These are phyloP conservation scores for Maniola hyperantus DNA, from an alignment of 2,888 invertebrate species.

Conservation along the genomic window DNA sequence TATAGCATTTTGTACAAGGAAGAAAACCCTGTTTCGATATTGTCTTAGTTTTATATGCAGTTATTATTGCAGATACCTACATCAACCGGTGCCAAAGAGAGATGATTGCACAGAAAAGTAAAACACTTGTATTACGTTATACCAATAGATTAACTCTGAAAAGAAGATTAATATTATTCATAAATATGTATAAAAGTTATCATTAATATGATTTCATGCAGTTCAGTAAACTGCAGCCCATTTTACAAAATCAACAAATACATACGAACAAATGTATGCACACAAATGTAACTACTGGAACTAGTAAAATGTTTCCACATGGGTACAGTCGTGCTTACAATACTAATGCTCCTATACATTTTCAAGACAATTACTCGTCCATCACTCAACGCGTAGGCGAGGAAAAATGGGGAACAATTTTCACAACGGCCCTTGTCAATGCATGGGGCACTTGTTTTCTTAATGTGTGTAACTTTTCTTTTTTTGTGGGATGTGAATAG, in stretches of 20 bases:
- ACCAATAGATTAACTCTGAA: too few relatives aligned
- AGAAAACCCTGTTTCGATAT: neutral
- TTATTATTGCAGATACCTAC: neutral
- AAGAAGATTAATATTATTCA: neutral
- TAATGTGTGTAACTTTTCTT: constrained; percentile 4
- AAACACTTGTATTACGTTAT: neutral
- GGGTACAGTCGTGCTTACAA: neutral
- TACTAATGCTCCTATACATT: constrained; percentile 28
- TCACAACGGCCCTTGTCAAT: constrained; percentile 25
- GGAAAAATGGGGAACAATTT: constrained; percentile 31
- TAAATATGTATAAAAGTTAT: neutral
- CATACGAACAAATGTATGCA: neutral
- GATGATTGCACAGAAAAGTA: neutral
- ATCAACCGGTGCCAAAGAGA: neutral
- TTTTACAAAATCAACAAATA: neutral
- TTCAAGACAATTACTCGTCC: constrained; percentile 28
- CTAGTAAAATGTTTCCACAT: neutral
- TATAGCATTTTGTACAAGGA: neutral
- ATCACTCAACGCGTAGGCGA: constrained; percentile 27
- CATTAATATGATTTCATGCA: neutral
- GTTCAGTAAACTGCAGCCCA: neutral
- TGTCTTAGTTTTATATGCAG: neutral
- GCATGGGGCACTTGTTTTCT: constrained; percentile 23
- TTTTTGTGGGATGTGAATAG: neutral
- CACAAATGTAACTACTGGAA: constrained; percentile 11